Percentiles rank a stretch among this genome's conserved stretches.
These are phyloP conservation scores for Hiodon alosoides DNA, from an alignment of 2,113 vertebrate genomes.

Conservation along the genomic window DNA sequence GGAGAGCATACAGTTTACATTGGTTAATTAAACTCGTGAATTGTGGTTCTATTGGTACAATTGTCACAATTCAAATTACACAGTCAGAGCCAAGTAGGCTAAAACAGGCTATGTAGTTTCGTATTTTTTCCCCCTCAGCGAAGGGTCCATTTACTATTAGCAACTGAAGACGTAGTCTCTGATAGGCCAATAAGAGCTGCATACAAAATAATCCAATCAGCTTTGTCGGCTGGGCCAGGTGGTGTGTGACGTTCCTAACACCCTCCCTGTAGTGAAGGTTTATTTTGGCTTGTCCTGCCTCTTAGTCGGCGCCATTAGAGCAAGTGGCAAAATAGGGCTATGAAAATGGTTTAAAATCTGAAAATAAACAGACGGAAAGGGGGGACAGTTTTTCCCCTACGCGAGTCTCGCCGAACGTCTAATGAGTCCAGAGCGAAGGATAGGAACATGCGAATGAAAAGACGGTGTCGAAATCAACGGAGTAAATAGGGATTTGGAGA, in stretches of 20 bases:
- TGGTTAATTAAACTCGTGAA: slow-evolving; percentile 14
- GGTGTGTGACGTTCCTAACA: slow-evolving; percentile 51
- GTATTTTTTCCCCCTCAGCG: slow-evolving; percentile 5
- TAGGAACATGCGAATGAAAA: slow-evolving; percentile 51
- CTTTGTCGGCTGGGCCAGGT: slow-evolving; percentile 40
- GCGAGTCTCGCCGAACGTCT: slow-evolving; percentile 22
- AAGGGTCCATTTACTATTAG: slow-evolving; percentile 19
- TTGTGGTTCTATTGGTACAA: slow-evolving; percentile 7
- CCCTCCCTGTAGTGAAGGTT: slow-evolving; percentile 41
- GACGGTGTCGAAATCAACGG: slow-evolving; percentile 30
- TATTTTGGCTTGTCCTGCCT: slow-evolving; percentile 61
- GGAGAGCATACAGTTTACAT: background rate
- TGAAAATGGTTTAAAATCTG: slow-evolving; percentile 37
- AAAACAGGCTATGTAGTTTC: slow-evolving; percentile 2
- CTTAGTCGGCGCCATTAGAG: slow-evolving; percentile 63
- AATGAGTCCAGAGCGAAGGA: background rate
- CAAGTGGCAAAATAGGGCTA: slow-evolving; percentile 39
- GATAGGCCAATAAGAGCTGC: slow-evolving; percentile 20
- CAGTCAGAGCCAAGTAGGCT: slow-evolving; percentile 15
- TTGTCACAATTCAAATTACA: slow-evolving; percentile 8
- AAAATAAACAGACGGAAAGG: slow-evolving; percentile 21
- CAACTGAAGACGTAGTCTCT: slow-evolving; percentile 21
- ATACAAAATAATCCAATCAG: slow-evolving; percentile 44
- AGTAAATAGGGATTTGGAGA: slow-evolving; percentile 36
- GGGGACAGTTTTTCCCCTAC: slow-evolving; percentile 16